Percentiles rank a stretch among this genome's conserved stretches.
These are phyloP conservation scores for Urocolius indicus DNA, from an alignment of 2,113 vertebrate genomes.

Conservation along the genomic window DNA sequence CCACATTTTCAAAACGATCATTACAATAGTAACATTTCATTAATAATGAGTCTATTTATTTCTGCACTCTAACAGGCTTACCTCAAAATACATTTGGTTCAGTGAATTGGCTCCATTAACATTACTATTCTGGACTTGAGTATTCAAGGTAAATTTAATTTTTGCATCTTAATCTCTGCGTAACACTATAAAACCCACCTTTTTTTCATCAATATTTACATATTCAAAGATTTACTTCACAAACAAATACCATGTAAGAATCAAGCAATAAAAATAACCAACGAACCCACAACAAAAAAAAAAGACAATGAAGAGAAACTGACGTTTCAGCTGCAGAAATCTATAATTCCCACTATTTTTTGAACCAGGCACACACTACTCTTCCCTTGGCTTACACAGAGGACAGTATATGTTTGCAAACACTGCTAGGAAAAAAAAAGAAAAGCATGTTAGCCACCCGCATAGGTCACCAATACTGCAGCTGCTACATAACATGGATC, in stretches of 20 bases:
- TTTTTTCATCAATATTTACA: background rate
- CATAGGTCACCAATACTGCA: background rate
- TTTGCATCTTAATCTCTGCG: background rate
- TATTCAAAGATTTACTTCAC: background rate
- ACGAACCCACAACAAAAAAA: background rate
- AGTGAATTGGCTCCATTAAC: background rate
- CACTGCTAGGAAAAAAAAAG: background rate
- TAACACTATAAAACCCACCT: background rate
- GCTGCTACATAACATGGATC: background rate
- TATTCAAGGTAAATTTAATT: background rate
- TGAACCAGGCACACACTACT: background rate
- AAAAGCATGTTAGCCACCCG: background rate
- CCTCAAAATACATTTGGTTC: background rate
- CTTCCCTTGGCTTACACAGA: background rate
- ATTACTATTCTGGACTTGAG: background rate
- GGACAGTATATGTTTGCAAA: background rate
- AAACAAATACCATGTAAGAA: background rate
- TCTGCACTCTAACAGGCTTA: background rate
- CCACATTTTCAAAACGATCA: background rate
- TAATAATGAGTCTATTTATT: background rate
- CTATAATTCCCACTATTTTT: background rate
- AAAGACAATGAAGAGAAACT: background rate
- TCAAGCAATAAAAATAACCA: background rate
- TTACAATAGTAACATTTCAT: background rate
- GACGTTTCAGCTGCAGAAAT: background rate